Evolutionary conservation across 1,140 invertebrate species (phyloP).

Genomic region (Megalopta genalis): DNA sequence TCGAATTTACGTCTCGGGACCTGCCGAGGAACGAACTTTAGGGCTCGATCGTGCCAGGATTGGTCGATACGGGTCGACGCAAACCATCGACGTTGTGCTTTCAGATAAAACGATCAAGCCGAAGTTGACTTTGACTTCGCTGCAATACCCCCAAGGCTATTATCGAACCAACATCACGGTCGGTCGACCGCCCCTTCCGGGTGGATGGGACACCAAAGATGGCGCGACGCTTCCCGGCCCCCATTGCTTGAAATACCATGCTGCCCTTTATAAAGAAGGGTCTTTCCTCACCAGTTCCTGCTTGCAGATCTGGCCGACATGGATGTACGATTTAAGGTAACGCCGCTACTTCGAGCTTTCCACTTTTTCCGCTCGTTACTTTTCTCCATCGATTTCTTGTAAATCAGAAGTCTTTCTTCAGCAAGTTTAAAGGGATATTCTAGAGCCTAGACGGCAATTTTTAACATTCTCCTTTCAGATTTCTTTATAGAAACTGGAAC

Average conservation of each 20-base stretch:
- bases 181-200: slow-evolving; percentile 77
- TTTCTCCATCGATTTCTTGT: too few species aligned
- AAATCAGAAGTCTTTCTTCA: too few species aligned
- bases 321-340: slow-evolving; percentile 84
- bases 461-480: too few species aligned
- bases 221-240: slow-evolving; percentile 66
- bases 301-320: slow-evolving; percentile 83
- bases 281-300: slow-evolving; percentile 80
- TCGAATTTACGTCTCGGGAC: background rate
- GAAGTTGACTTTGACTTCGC: slow-evolving; percentile 60
- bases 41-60: background rate
- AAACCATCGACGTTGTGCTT: slow-evolving; percentile 45
- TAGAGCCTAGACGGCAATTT: too few species aligned
- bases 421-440: too few species aligned
- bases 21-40: background rate
- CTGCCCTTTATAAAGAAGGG: slow-evolving; percentile 80
- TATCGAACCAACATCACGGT: slow-evolving; percentile 78
- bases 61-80: slow-evolving; percentile 12
- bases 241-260: slow-evolving; percentile 81
- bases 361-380: too few species aligned
- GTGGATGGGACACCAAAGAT: slow-evolving; percentile 79
- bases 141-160: slow-evolving; percentile 74
- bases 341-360: too few species aligned
- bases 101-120: slow-evolving; percentile 67
- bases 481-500: too few species aligned